Base-by-base conservation (phyloP, 1,140 invertebrate species). In the Drosophila pectinifera region DNA sequence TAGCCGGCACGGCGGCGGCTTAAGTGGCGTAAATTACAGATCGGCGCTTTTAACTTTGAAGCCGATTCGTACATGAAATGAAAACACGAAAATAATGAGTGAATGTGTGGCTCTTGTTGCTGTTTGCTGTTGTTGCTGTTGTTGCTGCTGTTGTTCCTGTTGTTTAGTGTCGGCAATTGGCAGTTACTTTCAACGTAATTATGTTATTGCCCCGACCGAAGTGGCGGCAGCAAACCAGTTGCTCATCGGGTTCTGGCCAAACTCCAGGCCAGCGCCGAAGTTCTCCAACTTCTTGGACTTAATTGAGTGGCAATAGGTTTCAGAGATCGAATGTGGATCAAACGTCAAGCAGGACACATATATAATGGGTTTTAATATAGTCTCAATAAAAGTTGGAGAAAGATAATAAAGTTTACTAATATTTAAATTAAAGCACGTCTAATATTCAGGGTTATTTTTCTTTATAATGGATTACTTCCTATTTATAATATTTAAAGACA, bases 11-110 rank as follows among this genome's bases (percentile, higher is more conserved):
- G 85, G 85, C 84, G 85, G 85, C 85, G 82, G 81, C 82, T 91
- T 91, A 91, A 91, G 85, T 91, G 81, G 90, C 84, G 85, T 90
- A 91, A 91, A 91, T 91, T 91, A 91, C 86, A 91, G 90, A 84
- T 91, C 90, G 90, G 90, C 90, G 80, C 77, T 79, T 91, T 91
- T 91, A 91, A 91, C 90, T 91, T 91, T 91, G 90, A 91, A 73
- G 90, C 80, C 69, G 80, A 91, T 85, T 91, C 90, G 90, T 91
- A 91, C 90, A 91, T 90, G 90, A 91, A 91, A 91, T 90, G 90
- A 91, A 91, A 91, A 91, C 90, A 91, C 90, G 90, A 90, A 79
- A 88, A 88, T 91, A 91, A 91, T 91, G 90, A 91, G 90, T 78
- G 74, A 76, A 67, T 76, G 42, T 67, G 61, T 43, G 69, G 70